phyloP scores from a whole-genome alignment of 2,797 vertebrate species.

The Psittacula derbiana region DNA sequence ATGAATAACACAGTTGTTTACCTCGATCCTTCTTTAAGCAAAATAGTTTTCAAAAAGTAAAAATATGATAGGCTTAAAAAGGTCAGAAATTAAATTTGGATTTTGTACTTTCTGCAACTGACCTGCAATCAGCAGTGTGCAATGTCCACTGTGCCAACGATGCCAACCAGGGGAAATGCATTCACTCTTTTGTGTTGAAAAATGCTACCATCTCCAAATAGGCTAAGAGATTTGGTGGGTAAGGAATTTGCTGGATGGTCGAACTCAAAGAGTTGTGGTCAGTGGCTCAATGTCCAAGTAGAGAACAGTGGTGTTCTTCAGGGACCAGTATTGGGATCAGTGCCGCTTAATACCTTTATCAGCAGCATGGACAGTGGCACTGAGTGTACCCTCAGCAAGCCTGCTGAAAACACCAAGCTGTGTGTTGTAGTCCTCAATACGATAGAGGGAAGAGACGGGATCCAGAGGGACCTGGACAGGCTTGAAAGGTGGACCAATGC shows the following conservation, averaged over 20 bases:
- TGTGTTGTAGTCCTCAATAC: neutral
- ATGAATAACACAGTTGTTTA: neutral
- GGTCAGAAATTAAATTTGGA: neutral
- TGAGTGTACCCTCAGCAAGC: neutral
- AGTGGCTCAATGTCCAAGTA: neutral
- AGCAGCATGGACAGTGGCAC: neutral
- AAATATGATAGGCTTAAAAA: neutral
- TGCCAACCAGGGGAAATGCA: neutral
- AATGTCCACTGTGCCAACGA: neutral
- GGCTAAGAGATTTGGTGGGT: neutral
- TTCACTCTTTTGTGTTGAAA: neutral
- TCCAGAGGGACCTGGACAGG: neutral
- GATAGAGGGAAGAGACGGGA: neutral
- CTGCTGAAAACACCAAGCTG: neutral
- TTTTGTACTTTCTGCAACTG: neutral
- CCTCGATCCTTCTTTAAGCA: neutral
- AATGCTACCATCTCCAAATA: neutral
- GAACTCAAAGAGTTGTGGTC: neutral
- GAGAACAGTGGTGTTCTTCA: neutral
- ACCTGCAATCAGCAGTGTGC: neutral
- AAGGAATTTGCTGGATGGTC: neutral
- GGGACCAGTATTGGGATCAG: neutral
- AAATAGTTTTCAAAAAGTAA: neutral
- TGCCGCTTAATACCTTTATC: neutral
- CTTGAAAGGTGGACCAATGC: no score